Conservation (phyloP, 2,113 vertebrate genomes). For the Carollia perspicillata region DNA sequence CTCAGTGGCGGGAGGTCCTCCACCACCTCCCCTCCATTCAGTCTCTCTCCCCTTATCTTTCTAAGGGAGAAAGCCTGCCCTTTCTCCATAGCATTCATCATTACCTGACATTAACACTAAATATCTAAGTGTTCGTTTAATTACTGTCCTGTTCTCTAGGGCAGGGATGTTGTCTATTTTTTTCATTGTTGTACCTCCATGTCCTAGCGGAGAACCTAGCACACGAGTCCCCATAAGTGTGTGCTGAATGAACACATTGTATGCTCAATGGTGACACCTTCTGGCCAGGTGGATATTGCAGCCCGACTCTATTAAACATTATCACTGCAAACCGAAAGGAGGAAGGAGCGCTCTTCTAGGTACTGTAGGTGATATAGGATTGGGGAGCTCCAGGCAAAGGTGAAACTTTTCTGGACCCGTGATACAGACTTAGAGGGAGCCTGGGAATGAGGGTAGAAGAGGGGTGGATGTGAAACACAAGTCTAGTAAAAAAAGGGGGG, state of each 20-base stretch:
- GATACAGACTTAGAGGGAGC: background rate
- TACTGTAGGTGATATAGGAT: background rate
- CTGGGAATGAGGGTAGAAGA: background rate
- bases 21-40: background rate
- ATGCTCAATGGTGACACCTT: conserved; percentile 46
- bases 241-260: background rate
- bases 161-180: background rate
- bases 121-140: background rate
- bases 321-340: background rate
- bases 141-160: background rate
- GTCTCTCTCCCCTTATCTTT: background rate
- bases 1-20: background rate
- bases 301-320: conserved; percentile 48
- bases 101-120: background rate
- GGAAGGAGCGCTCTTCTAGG: background rate
- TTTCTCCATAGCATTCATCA: background rate
- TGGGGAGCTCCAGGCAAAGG: background rate
- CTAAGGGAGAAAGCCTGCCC: background rate
- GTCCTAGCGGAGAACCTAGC: background rate
- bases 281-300: conserved; percentile 34
- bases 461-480: background rate
- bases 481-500: background rate
- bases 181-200: background rate
- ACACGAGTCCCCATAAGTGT: background rate
- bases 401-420: background rate